Percentiles rank a stretch among this genome's conserved stretches.
phyloP scores from a whole-genome alignment of 23 tunicate genomes.

The Aplidium turbinatum region DNA sequence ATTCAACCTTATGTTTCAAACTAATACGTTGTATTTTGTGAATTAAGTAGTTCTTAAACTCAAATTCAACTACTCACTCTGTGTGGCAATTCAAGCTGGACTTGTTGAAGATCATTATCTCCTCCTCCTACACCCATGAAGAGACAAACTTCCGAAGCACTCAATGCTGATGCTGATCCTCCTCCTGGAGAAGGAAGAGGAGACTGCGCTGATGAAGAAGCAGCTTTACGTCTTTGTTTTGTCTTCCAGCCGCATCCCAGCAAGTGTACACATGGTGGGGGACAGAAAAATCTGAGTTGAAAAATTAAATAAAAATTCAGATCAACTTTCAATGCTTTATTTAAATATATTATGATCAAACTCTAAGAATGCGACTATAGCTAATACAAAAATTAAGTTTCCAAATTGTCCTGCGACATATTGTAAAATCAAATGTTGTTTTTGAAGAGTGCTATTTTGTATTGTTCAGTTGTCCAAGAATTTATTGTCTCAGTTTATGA shows the following conservation, averaged over 20 bases:
- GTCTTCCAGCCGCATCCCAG: slow-evolving; percentile 92
- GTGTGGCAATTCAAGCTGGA: slow-evolving; percentile 57
- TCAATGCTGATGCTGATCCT: slow-evolving; percentile 11
- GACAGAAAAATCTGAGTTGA: slow-evolving; percentile 92
- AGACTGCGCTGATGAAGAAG: slow-evolving; percentile 51
- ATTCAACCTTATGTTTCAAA: too few relatives aligned
- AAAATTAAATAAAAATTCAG: too few relatives aligned
- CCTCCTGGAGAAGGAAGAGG: slow-evolving; percentile 71
- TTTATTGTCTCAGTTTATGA: neutral
- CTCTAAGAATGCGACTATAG: too few relatives aligned
- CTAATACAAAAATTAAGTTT: too few relatives aligned
- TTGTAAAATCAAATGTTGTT: too few relatives aligned
- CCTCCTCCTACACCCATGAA: slow-evolving; percentile 88
- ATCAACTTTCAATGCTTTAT: too few relatives aligned
- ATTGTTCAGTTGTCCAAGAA: neutral
- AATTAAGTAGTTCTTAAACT: too few relatives aligned
- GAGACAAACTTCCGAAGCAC: slow-evolving; percentile 78
- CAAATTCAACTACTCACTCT: slow-evolving; percentile 53
- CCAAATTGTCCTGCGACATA: too few relatives aligned
- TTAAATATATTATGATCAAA: too few relatives aligned
- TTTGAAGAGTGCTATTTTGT: too few relatives aligned
- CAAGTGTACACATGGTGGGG: slow-evolving; percentile 87
- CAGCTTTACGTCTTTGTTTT: slow-evolving; percentile 68
- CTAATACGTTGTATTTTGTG: too few relatives aligned
- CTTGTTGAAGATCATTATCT: slow-evolving; percentile 69